Evolutionary conservation across 2,113 vertebrate species (phyloP).

Genomic region (Tringa solitaria): DNA sequence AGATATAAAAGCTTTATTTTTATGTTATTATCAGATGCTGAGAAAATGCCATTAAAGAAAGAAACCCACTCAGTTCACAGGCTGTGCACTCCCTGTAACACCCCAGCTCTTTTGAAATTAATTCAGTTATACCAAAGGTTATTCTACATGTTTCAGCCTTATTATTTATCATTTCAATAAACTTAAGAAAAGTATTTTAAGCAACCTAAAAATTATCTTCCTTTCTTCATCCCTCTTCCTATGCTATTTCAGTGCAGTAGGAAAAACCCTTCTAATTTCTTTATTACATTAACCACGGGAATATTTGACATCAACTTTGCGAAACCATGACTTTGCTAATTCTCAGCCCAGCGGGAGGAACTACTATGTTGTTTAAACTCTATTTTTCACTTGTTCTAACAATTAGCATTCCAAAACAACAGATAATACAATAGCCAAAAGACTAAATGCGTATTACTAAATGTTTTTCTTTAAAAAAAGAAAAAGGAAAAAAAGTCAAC

Average conservation of each 20-base stretch:
- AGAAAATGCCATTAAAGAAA: constrained; percentile 70
- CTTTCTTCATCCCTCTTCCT: constrained; percentile 2
- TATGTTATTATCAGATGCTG: constrained; percentile 21
- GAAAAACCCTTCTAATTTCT: constrained; percentile 26
- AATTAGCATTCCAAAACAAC: neutral
- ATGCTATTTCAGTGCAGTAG: neutral
- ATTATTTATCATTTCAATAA: constrained; percentile 46
- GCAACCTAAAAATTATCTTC: neutral
- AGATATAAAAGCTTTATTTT: constrained; percentile 49
- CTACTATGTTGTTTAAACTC: neutral
- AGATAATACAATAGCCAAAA: neutral
- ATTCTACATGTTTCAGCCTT: neutral
- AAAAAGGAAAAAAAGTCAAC: neutral
- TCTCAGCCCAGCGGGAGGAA: neutral
- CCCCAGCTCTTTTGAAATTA: constrained; percentile 34
- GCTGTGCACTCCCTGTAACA: neutral
- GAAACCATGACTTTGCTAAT: constrained; percentile 52
- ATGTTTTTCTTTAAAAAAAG: neutral
- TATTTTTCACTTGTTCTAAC: neutral
- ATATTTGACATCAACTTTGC: neutral
- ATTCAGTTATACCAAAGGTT: neutral
- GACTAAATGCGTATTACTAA: neutral
- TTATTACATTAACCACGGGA: neutral
- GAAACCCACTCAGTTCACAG: neutral
- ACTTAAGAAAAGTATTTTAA: neutral